Percentiles rank a stretch among this genome's conserved stretches.
Conservation (phyloP, 2,113 vertebrate genomes). For the Festucalex cinctus region DNA sequence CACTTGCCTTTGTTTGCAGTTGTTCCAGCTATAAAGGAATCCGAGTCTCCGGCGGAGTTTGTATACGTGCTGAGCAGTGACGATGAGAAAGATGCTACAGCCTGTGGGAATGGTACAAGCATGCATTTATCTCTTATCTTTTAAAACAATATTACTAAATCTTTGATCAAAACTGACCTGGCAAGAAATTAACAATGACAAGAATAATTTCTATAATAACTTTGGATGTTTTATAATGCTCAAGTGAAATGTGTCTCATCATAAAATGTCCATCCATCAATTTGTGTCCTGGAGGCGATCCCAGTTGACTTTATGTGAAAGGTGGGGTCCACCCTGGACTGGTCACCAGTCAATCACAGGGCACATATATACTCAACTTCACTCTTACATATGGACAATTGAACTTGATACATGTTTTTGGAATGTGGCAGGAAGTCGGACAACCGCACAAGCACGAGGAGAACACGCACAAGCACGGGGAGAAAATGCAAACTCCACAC, state of each 20-base stretch:
- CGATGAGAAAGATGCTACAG: slow-evolving; percentile 9
- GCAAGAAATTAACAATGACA: background rate
- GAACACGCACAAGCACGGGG: background rate
- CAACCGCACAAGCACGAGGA: too few relatives aligned
- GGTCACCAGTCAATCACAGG: too few relatives aligned
- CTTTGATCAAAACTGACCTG: background rate
- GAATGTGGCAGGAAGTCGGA: background rate
- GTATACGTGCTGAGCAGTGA: slow-evolving; percentile 10
- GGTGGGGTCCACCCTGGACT: too few relatives aligned
- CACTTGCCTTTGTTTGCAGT: background rate
- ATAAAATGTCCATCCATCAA: too few relatives aligned
- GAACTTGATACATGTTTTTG: background rate
- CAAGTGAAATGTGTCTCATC: background rate
- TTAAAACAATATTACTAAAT: too few relatives aligned
- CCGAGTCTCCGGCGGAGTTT: background rate
- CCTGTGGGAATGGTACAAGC: background rate
- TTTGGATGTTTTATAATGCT: background rate
- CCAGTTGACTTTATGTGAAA: too few relatives aligned
- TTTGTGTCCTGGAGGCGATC: too few relatives aligned
- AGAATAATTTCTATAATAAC: background rate
- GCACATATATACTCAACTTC: background rate
- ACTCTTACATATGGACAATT: background rate
- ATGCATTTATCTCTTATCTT: background rate
- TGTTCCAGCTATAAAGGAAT: background rate
- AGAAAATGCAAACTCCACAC: background rate